Evolutionary conservation across 2,113 vertebrate genomes (phyloP), one percentile per base, ranked within the genome.

Genomic region (Colossoma macropomum): DNA sequence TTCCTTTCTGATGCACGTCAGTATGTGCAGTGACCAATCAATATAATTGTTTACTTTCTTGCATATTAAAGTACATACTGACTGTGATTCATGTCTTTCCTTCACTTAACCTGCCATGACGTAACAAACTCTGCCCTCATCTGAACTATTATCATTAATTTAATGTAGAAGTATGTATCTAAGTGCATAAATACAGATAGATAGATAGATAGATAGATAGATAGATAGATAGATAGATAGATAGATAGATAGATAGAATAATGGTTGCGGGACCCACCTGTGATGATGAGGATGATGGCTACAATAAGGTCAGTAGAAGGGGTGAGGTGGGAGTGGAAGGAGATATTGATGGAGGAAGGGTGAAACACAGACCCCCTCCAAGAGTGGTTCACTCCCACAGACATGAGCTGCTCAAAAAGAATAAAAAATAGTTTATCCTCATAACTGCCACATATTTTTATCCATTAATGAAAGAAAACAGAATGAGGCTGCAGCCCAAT

Each of bases 241-340:
- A 48, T 10, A 21, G 50, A 19, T 11, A 16, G 30, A 32, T 32
- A 32, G 9, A 68, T 27, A 6, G 19, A n/a, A 16, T 9, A 9
- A 52, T 63, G 7, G 15, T 23, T 13, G 16, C 50, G 27, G 23
- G 25, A 70, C 83, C 84, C 32, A 89, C 91, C 87, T 66, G 86
- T 88, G 69, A 91, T 52, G 48, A 79, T 75, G 5, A 92, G 87
- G 63, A 88, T 84, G 52, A 71, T 56, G 0, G 87, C 88, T 0
- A 91, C 77, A 0, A 74, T 75, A 23, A 89, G 23, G 81, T 92
- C 91, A n/a, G 82, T 56, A 8, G 84, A 66, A 7, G 84, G 75
- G 12, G 87, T 77, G 17, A 92, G 87, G 0, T 84, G 87, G 38
- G 91, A 92, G 27, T 52, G 71, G 78, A 90, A 92, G 80, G 34